A percentile compares a stretch with the other conserved stretches of the same genome.
Conservation (phyloP, 2,888 invertebrate genomes). For the Sinhomidia bicolor region DNA sequence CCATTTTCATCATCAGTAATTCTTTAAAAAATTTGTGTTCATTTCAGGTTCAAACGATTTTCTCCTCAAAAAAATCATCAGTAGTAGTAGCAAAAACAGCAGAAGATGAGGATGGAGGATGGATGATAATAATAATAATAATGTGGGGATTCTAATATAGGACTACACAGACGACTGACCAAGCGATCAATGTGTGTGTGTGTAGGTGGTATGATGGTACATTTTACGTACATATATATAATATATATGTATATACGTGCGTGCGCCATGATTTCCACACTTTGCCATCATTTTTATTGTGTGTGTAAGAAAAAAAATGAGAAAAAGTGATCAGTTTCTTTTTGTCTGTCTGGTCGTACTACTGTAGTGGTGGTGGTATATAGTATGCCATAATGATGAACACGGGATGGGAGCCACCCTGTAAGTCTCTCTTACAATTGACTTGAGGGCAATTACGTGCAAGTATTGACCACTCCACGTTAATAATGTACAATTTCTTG, state of each 20-base stretch:
- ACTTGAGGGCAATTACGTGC: slow-evolving; percentile 56
- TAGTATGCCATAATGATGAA: slow-evolving; percentile 3
- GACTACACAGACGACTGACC: slow-evolving; percentile 71
- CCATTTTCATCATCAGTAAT: slow-evolving; percentile 22
- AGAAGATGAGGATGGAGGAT: slow-evolving; percentile 18
- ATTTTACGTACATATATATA: slow-evolving; percentile 37
- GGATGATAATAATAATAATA: slow-evolving; percentile 27
- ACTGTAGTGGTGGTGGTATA: no score
- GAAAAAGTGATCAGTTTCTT: slow-evolving; percentile 64
- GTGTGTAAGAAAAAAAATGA: background rate
- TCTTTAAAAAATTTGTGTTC: slow-evolving; percentile 42
- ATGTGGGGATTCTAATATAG: slow-evolving; percentile 57
- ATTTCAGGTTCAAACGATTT: slow-evolving; percentile 61
- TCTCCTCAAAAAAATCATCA: slow-evolving; percentile 49
- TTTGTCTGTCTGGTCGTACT: no score
- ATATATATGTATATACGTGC: slow-evolving; percentile 68
- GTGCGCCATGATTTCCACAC: slow-evolving; percentile 52
- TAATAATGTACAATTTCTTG: slow-evolving; percentile 38
- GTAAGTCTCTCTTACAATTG: slow-evolving; percentile 18
- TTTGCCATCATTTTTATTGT: slow-evolving; percentile 16
- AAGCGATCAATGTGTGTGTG: slow-evolving; percentile 68
- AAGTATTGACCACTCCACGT: slow-evolving; percentile 70
- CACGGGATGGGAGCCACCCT: slow-evolving; percentile 59
- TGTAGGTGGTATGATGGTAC: slow-evolving; percentile 38
- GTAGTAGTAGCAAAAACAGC: no score